Evolutionary conservation across 2,113 vertebrate genomes (phyloP).

Genomic region (Anhinga rufa): DNA sequence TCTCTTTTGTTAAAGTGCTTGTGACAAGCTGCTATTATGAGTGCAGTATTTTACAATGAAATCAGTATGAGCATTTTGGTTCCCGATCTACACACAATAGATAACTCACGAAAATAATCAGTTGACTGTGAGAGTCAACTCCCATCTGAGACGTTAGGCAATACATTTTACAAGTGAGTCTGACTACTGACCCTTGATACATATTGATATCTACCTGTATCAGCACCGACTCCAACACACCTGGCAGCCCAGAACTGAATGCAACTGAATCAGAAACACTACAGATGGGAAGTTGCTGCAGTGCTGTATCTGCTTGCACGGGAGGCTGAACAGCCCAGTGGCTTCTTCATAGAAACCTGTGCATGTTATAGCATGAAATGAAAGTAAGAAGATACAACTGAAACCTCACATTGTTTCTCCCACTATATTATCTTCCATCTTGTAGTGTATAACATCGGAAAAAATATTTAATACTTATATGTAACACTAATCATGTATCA

Average conservation of each 20-base stretch:
- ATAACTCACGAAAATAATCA: not conserved
- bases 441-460: not conserved
- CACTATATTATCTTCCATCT: not conserved
- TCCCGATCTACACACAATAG: not conserved
- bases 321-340: not conserved
- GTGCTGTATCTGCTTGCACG: rapidly evolving
- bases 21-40: not conserved
- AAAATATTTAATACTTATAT: not conserved
- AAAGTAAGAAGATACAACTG: not conserved
- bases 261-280: not conserved
- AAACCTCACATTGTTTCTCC: not conserved
- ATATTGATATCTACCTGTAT: rapidly evolving
- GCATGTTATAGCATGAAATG: not conserved
- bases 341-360: not conserved
- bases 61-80: not conserved
- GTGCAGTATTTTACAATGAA: not conserved
- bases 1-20: not conserved
- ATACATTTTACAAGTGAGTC: no score
- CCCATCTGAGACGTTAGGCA: not conserved
- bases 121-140: not conserved
- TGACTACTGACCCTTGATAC: not conserved
- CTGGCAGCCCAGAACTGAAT: not conserved
- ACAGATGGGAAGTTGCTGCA: not conserved
- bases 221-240: not conserved
- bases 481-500: not conserved